Base-by-base conservation (phyloP, 2,888 invertebrate genomes). In the Standfussiana lucernea region DNA sequence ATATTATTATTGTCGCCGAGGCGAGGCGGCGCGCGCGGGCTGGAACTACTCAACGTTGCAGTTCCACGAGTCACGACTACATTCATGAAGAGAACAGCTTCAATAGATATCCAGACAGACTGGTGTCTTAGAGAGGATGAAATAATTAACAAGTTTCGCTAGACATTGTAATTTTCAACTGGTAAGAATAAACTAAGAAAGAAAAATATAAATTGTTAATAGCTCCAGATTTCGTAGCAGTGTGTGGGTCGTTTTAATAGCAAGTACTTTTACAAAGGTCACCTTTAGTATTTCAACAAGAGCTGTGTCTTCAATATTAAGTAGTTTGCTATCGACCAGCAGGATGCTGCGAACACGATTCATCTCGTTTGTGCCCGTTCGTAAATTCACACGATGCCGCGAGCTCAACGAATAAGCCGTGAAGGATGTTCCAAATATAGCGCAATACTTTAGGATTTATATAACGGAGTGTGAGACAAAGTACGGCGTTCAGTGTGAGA, bases 241-340 rank as follows among this genome's bases (percentile, higher is more conserved):
- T n/a, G 13, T 77, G 40, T 47, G 18, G 28, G 28, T 64, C 68
- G 18, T 62, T 66, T 77, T 66, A 42, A 50, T 65, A 65, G 72
- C 42, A 42, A 21, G 18, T 64, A 35, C 13, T 18, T 45, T 40
- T 40, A 37, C 21, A 62, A 78, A 61, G 53, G 45, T 21, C n/a
- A n/a, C 45, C n/a, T 62, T 79, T 18, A 68, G 24, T 64, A 50
- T 64, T 45, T 47, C 21, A 21, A 56, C 53, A 68, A 45, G 64
- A 64, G 62, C 62, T 69, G 15, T 21, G 64, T 28, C 79, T 65
- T 69, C 40, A 79, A 79, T 59, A 79, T 79, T 59, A 79, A 79
- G 71, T 59, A 64, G 47, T 11, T 11, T 18, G 56, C 79, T 65
- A 71, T 71, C 78, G 72, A 79, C 35, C 47, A 18, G 72, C 68